Conservation (phyloP, 2,113 vertebrate species). For the Phalacrocorax carbo region DNA sequence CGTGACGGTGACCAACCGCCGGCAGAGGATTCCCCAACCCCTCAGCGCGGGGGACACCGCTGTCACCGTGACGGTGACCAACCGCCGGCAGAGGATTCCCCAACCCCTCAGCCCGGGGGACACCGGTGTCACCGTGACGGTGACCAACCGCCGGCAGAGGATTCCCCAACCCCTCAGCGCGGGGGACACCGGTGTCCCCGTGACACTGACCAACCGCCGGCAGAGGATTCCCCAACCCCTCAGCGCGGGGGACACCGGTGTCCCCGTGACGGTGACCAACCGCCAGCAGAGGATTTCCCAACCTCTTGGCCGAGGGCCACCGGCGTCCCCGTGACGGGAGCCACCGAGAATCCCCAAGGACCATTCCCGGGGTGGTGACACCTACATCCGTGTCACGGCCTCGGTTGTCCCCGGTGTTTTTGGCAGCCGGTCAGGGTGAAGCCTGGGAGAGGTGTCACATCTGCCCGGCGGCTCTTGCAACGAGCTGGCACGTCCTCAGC, state of each 20-base stretch:
- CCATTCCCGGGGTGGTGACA: background rate
- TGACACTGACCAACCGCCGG: background rate
- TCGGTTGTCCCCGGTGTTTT: background rate
- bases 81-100: fast-evolving
- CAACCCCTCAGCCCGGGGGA: background rate
- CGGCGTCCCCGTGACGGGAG: background rate
- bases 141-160: fast-evolving
- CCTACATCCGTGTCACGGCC: background rate
- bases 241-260: background rate
- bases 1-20: too few species aligned
- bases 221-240: background rate
- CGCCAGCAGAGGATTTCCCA: background rate
- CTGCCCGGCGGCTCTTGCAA: background rate
- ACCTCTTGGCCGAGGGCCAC: background rate
- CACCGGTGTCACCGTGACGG: background rate
- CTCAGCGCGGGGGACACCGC: background rate
- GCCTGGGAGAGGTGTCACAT: background rate
- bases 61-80: background rate
- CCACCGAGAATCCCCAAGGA: background rate
- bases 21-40: background rate
- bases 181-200: background rate
- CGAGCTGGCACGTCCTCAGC: background rate
- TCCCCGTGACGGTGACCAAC: background rate
- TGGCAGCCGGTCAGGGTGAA: background rate
- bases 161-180: background rate